Base-by-base conservation (phyloP, 2,888 invertebrate genomes). In the Drosophila nigricruria region DNA sequence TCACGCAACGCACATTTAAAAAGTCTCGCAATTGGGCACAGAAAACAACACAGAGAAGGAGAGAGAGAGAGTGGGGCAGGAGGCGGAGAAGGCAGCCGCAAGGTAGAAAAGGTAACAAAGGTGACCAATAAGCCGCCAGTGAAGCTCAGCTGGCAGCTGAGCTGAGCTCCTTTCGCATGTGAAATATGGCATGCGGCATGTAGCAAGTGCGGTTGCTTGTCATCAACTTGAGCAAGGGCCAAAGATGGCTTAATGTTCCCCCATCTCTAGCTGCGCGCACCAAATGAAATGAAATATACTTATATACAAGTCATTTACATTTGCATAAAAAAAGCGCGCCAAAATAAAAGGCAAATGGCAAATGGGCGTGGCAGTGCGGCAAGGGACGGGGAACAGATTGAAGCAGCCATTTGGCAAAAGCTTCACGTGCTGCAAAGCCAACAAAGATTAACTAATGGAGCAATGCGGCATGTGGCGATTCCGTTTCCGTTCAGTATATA, bases 1-100 rank as follows among this genome's bases (percentile, higher is more conserved):
- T 83, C 83, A 83, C 83, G 83, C 73, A 83, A 83, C 74, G 58
- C 81, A 64, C 86, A 85, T 83, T 85, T 74, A 68, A 47, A 47
- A 78, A 77, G 66, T 59, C 66, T 42, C 34, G 38, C 42, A 45
- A 57, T 54, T 43, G 38, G 45, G 53, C 40, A 53, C 25, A 38
- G 12, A 23, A 18, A 27, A 16, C 16, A 58, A 40, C 5, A 8
- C 23, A 3, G n/a, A n/a, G 1, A 14, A 14, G 14, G 12, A 14
- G 10, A 20, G 32, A 20, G 20, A 50, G 49, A 14, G 32, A 32
- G 47, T 9, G 9, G n/a, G 5, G 30, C 1, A 16, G 4, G 1
- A 34, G 27, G 30, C 6, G 8, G 30, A 30, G 30, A 40, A 20
- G 23, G 8, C 52, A 12, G 23, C 3, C 52, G 4, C 32, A 50